phyloP scores from a whole-genome alignment of 1,140 invertebrate genomes.

The Diachasma alloeum region DNA sequence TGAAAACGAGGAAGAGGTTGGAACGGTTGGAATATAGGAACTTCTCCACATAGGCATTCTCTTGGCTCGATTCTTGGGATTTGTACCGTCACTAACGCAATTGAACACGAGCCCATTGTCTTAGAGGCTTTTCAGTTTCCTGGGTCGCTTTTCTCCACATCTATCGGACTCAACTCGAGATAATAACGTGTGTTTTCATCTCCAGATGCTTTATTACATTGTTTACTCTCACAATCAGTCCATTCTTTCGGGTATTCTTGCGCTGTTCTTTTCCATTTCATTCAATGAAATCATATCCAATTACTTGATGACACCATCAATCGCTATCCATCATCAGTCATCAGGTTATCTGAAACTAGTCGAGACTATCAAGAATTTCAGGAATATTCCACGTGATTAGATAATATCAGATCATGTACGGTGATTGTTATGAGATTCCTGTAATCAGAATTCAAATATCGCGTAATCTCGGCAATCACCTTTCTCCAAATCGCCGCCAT shows the following conservation, averaged over 20 bases:
- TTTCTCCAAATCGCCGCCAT: not conserved
- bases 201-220: not conserved
- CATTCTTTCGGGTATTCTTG: not conserved
- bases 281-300: no score
- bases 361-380: no score
- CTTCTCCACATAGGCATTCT: not conserved
- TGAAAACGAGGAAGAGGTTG: not conserved
- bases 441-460: no score
- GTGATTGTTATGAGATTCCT: no score
- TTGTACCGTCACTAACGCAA: slow-evolving; percentile 26
- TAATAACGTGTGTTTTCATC: not conserved
- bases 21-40: not conserved
- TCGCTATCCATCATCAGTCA: no score
- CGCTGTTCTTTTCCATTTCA: not conserved
- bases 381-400: no score
- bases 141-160: not conserved
- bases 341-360: no score
- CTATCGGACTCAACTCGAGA: not conserved
- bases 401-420: no score
- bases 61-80: slow-evolving; percentile 18
- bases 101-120: slow-evolving; percentile 23
- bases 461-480: no score
- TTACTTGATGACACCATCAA: no score
- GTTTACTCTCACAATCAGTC: not conserved
- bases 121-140: not conserved